Percentiles rank a stretch among this genome's conserved stretches.
Evolutionary conservation across 2,888 invertebrate genomes (phyloP).

Genomic region (Microctonus hyperodae): DNA sequence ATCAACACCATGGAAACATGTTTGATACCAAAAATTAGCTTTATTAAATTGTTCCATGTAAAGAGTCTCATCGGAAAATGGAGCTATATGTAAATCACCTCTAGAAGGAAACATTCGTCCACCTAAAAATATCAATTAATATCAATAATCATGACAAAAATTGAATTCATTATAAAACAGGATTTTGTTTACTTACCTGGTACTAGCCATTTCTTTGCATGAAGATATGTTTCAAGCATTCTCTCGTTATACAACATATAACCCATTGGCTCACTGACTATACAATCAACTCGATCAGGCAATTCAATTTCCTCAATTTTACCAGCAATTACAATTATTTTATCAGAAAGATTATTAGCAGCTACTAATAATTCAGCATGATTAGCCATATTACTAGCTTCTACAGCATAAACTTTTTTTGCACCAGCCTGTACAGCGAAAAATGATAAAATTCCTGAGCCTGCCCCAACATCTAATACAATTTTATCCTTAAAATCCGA

Average conservation of each 20-base stretch:
- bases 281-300: constrained; percentile 94
- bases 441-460: constrained; percentile 97
- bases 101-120: constrained; percentile 98
- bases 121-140: constrained; percentile 53
- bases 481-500: constrained; percentile 93
- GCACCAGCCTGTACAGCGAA: constrained; percentile 99
- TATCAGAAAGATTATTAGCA: constrained; percentile 86
- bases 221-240: constrained; percentile 98
- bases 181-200: constrained; percentile 64
- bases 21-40: constrained; percentile 99
- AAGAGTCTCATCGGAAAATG: constrained; percentile 96
- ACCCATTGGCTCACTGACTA: constrained; percentile 99
- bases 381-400: constrained; percentile 98
- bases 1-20: constrained; percentile 97
- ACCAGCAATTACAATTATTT: constrained; percentile 92
- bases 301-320: constrained; percentile 98
- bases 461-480: constrained; percentile 97
- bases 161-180: neutral
- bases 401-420: constrained; percentile 96
- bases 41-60: constrained; percentile 99
- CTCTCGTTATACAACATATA: constrained; percentile 99
- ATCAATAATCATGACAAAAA: neutral
- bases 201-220: constrained; percentile 97
- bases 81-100: constrained; percentile 96
- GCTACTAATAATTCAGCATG: constrained; percentile 91